Percentiles rank a stretch among this genome's conserved stretches.
Evolutionary conservation across 1,140 invertebrate species (phyloP).

Genomic region (Brachionus calyciflorus): DNA sequence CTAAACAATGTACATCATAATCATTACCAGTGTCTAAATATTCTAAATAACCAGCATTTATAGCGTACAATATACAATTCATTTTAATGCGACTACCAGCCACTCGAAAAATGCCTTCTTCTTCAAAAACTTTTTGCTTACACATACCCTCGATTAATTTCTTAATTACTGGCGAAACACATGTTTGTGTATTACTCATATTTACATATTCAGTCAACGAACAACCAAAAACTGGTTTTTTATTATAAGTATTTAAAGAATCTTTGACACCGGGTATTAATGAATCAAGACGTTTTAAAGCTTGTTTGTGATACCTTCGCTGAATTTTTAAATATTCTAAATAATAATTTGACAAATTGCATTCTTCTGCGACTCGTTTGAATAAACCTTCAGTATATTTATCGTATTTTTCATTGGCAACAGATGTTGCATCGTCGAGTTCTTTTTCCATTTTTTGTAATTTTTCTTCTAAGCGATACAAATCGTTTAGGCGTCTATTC

Average conservation of each 20-base stretch:
- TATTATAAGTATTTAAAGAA: slow-evolving; percentile 24
- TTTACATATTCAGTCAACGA: slow-evolving; percentile 26
- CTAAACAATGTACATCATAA: slow-evolving; percentile 45
- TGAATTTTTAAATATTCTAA: slow-evolving; percentile 36
- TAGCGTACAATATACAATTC: slow-evolving; percentile 42
- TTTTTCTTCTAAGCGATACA: slow-evolving; percentile 35
- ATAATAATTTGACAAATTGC: slow-evolving; percentile 27
- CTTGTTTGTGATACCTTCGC: slow-evolving; percentile 25
- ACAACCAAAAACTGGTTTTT: slow-evolving; percentile 41
- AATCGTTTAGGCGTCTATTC: slow-evolving; percentile 7
- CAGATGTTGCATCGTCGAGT: slow-evolving; percentile 15
- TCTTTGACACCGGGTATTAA: slow-evolving; percentile 39
- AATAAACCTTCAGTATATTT: slow-evolving; percentile 42
- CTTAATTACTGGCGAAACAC: slow-evolving; percentile 38
- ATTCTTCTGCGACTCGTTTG: slow-evolving; percentile 44
- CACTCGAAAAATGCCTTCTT: slow-evolving; percentile 44
- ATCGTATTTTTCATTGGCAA: slow-evolving; percentile 40
- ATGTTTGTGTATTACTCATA: slow-evolving; percentile 16
- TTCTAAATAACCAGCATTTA: slow-evolving; percentile 43
- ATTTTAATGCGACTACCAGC: slow-evolving; percentile 46
- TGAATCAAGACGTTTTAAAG: background rate
- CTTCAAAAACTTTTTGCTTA: slow-evolving; percentile 40
- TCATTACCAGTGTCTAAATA: slow-evolving; percentile 32
- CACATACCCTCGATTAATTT: slow-evolving; percentile 42
- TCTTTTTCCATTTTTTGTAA: slow-evolving; percentile 13